A percentile compares a stretch with the other conserved stretches of the same genome.
Conservation (phyloP, 2,797 vertebrate genomes). For the Sylvilagus floridanus region DNA sequence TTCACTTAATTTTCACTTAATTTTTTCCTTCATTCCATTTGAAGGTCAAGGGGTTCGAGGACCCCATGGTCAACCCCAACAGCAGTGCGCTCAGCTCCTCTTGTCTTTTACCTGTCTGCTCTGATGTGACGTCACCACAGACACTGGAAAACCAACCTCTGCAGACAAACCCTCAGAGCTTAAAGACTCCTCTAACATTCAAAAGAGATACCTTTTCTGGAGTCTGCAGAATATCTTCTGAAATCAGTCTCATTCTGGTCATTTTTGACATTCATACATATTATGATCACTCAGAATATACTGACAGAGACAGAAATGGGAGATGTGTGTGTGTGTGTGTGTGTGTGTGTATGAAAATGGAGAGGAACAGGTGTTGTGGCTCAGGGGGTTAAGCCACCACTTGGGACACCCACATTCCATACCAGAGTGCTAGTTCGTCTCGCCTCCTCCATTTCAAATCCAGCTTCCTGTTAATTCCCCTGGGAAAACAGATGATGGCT, state of each 20-base stretch:
- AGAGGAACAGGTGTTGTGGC: no score
- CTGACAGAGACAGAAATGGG: not conserved
- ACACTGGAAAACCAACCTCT: not conserved
- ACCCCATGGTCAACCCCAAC: no score
- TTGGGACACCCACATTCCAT: no score
- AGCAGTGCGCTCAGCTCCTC: not conserved
- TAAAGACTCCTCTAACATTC: not conserved
- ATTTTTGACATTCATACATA: conserved; percentile 29
- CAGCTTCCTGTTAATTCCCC: no score
- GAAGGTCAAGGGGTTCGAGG: no score
- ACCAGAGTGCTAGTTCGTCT: no score
- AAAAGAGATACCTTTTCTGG: not conserved
- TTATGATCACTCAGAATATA: not conserved
- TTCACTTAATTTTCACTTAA: not conserved
- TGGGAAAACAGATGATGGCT: no score
- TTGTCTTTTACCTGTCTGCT: not conserved
- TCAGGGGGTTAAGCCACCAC: no score
- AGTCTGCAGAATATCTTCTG: not conserved
- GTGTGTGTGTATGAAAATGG: no score
- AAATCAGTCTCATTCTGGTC: not conserved
- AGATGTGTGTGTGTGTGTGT: not conserved
- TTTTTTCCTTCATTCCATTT: not conserved
- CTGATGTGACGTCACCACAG: not conserved
- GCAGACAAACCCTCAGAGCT: not conserved
- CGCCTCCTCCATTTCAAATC: no score